A percentile compares a stretch with the other conserved stretches of the same genome.
Conservation (phyloP, 2,113 vertebrate species). For the Aegithalos caudatus region DNA sequence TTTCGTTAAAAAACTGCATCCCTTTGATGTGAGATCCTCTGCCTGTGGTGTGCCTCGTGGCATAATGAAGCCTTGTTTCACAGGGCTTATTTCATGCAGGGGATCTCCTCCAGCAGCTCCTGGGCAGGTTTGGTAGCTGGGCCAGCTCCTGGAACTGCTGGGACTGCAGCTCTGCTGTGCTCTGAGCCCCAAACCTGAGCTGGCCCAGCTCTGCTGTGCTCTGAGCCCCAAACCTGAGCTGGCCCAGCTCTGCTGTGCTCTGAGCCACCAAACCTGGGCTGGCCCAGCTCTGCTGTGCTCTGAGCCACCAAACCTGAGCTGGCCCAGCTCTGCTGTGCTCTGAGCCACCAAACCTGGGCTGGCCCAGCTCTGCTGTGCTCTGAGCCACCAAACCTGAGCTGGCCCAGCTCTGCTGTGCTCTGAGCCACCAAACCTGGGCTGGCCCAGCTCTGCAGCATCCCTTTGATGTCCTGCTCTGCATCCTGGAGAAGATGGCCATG, state of each 20-base stretch:
- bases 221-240: not conserved
- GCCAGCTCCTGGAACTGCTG: not conserved
- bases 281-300: not conserved
- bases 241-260: no score
- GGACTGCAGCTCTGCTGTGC: not conserved
- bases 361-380: not conserved
- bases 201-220: not conserved
- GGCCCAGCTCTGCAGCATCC: not conserved
- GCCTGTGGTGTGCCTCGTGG: not conserved
- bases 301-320: not conserved
- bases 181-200: not conserved
- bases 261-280: not conserved
- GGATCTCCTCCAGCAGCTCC: not conserved
- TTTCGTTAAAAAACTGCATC: not conserved
- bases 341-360: not conserved
- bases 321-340: not conserved
- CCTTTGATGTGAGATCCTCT: slow-evolving; percentile 46
- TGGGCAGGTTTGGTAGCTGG: not conserved
- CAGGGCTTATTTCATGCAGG: not conserved
- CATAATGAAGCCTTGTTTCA: slow-evolving; percentile 14
- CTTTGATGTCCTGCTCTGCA: not conserved
- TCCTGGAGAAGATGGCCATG: not conserved
- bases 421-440: not conserved
- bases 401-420: no score
- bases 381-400: not conserved